These are phyloP conservation scores for Apodemus agrarius DNA, from an alignment of 2,797 vertebrate genomes.

Conservation along the genomic window DNA sequence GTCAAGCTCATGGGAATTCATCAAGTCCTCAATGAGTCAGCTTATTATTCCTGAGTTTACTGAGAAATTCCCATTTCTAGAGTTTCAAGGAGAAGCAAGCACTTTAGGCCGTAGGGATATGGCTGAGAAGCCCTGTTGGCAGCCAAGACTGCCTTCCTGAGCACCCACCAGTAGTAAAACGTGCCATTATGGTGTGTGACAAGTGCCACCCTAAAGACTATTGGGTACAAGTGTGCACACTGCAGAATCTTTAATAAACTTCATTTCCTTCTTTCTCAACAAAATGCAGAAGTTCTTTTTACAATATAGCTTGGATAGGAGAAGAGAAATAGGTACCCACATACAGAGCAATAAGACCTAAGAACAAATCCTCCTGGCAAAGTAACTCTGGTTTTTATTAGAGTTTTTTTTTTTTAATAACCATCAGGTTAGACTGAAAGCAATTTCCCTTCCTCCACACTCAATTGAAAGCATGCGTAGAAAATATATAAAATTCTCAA, in stretches of 20 bases:
- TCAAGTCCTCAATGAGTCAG: neutral
- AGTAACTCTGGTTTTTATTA: neutral
- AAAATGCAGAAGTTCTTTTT: neutral
- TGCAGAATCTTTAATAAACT: neutral
- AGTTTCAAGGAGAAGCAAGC: neutral
- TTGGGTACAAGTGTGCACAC: rapidly evolving
- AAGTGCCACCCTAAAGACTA: neutral
- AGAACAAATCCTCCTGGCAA: neutral
- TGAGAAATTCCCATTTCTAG: slow-evolving; percentile 2
- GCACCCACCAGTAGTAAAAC: neutral
- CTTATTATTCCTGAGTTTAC: neutral
- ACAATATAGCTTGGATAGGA: neutral
- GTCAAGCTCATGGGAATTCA: neutral
- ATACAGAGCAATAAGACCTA: neutral
- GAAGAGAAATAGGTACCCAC: neutral
- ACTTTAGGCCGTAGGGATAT: neutral
- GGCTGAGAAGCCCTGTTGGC: neutral
- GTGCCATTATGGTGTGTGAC: too few species aligned
- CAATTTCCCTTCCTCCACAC: slow-evolving; percentile 10
- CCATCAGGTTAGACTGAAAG: neutral
- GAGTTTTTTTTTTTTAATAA: neutral
- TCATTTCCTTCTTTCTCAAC: neutral
- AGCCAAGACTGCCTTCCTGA: neutral
- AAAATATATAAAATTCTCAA: neutral
- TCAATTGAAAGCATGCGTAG: neutral